Evolutionary conservation across 2,113 vertebrate genomes (phyloP), one percentile per base, ranked within the genome.

Genomic region (Dipodomys stephensi): DNA sequence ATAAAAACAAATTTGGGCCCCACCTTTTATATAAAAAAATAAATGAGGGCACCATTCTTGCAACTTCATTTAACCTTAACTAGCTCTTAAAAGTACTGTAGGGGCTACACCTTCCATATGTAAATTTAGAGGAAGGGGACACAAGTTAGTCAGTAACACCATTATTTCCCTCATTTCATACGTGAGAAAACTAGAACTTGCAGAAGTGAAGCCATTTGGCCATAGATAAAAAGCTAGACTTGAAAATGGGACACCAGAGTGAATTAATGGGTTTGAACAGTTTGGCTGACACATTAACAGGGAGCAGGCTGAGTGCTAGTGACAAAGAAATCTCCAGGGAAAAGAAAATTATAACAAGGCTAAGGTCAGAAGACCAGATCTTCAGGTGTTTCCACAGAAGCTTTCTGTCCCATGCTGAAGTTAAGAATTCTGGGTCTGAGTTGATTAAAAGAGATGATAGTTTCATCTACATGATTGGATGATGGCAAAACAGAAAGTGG

Each of bases 11-110:
- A 57, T 57, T 4, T 57, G 53, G 12, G 53, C 15, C 53, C 49
- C 53, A 57, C 15, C 18, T 57, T 57, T 57, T 15, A 57, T 57
- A 57, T 57, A 57, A 57, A 57, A 57, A 57, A 57, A 57, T 3
- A 57, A 57, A 57, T 57, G 53, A 57, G 53, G 53, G 15, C 53
- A 11, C 49, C 20, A 62, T 62, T 27, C 27, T 72, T 64, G 44
- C n/a, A 28, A 92, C 39, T 23, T 89, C 22, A 81, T 49, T 96
- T 88, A 94, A 88, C 39, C 69, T 82, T 81, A 88, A 85, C 62
- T 81, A 67, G 20, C 30, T 83, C 67, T 15, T 83, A 73, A 89
- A 64, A 95, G 65, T 19, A n/a, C 28, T 80, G 23, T 49, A 44
- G 39, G 35, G 8, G 20, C 78, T 65, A 72, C 11, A 25, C 25